Evolutionary conservation across 2,113 vertebrate genomes (phyloP).

Genomic region (Vicugna pacos): DNA sequence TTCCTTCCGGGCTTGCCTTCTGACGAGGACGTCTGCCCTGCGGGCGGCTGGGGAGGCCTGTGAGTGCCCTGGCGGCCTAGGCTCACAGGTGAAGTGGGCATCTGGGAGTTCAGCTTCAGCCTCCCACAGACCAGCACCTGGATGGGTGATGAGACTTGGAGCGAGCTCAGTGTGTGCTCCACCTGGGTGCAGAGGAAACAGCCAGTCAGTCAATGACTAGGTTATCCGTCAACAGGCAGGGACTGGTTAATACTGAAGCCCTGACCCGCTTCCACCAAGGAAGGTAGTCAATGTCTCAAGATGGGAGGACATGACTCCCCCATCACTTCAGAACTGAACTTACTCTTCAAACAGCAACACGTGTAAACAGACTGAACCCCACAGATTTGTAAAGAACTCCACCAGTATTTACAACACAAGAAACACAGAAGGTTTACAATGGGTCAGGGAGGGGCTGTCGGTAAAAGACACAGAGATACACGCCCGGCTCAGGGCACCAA

Average conservation of each 20-base stretch:
- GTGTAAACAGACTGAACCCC: background rate
- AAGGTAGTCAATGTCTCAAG: background rate
- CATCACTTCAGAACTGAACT: background rate
- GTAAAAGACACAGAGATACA: background rate
- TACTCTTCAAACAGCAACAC: background rate
- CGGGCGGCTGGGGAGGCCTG: background rate
- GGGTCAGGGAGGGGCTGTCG: too few species aligned
- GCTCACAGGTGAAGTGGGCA: background rate
- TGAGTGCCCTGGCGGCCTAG: fast-evolving
- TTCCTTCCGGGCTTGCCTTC: background rate
- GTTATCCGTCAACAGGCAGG: fast-evolving
- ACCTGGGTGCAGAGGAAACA: fast-evolving
- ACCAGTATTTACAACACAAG: background rate
- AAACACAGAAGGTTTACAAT: background rate
- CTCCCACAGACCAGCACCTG: background rate
- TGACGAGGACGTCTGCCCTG: too few species aligned
- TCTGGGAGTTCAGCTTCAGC: background rate
- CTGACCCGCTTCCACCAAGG: background rate
- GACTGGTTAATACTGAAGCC: fast-evolving
- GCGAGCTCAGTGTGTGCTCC: background rate
- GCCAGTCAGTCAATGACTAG: too few species aligned
- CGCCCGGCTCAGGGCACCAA: background rate
- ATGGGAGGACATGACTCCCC: fast-evolving
- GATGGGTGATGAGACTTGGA: fast-evolving
- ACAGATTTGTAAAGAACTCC: background rate